Conservation (phyloP, 2,888 invertebrate species). For the Erebia ligea region DNA sequence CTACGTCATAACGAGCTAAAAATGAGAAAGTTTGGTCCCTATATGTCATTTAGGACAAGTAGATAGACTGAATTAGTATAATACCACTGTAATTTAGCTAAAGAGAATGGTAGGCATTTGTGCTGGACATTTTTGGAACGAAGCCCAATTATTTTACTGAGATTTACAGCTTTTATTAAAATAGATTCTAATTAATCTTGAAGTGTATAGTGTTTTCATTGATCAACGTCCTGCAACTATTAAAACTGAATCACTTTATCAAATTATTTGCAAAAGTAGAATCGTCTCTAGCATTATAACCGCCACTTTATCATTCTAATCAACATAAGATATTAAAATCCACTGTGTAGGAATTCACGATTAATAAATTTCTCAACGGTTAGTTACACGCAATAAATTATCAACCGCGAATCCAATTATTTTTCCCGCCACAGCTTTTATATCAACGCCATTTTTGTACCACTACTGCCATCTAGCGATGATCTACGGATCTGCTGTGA, state of each 20-base stretch:
- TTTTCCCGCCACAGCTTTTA: conserved; percentile 35
- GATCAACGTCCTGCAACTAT: too few relatives aligned
- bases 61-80: too few relatives aligned
- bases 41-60: too few relatives aligned
- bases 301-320: conserved; percentile 45
- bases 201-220: too few relatives aligned
- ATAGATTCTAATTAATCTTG: too few relatives aligned
- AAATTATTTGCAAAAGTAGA: not conserved
- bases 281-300: not conserved
- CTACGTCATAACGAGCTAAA: too few relatives aligned
- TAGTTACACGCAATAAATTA: conserved; percentile 56
- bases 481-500: conserved; percentile 46
- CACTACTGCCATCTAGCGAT: conserved; percentile 58
- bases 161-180: too few relatives aligned
- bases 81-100: too few relatives aligned
- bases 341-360: conserved; percentile 54
- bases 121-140: too few relatives aligned
- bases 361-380: conserved; percentile 62
- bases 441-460: conserved; percentile 15
- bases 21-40: too few relatives aligned
- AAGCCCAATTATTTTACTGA: too few relatives aligned
- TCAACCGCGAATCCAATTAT: conserved; percentile 50
- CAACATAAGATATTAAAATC: conserved; percentile 63
- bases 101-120: too few relatives aligned
- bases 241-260: not conserved